phyloP scores from a whole-genome alignment of 2,888 invertebrate species.

The Ligdia adustata region DNA sequence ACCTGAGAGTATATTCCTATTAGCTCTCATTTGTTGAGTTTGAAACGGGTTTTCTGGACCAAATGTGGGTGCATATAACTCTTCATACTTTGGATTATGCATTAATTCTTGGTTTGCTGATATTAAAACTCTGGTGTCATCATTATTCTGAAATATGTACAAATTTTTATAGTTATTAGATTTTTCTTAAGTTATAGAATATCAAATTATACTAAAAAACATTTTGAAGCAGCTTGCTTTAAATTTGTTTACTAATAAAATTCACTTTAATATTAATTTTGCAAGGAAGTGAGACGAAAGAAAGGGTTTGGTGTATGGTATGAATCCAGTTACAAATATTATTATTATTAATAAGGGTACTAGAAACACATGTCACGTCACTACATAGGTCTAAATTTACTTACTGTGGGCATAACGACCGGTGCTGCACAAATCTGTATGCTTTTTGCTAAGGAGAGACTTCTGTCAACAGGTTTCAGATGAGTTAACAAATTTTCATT shows the following conservation, averaged over 20 bases:
- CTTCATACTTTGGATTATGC: conserved; percentile 97
- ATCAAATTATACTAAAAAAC: too few species aligned
- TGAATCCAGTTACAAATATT: too few species aligned
- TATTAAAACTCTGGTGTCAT: conserved; percentile 88
- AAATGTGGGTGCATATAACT: conserved; percentile 94
- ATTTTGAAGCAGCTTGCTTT: too few species aligned
- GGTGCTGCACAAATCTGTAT: conserved; percentile 93
- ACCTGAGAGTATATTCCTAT: conserved; percentile 96
- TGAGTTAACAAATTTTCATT: conserved; percentile 74
- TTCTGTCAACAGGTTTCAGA: conserved; percentile 82
- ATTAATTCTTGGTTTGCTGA: conserved; percentile 93
- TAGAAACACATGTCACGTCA: too few species aligned
- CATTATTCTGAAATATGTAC: conserved; percentile 83
- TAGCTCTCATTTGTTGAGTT: conserved; percentile 94
- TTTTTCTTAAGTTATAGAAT: too few species aligned
- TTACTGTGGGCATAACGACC: conserved; percentile 91
- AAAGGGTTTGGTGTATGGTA: too few species aligned
- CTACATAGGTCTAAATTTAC: too few species aligned
- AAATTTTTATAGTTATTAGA: too few species aligned
- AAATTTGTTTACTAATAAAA: too few species aligned
- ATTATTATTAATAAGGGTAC: too few species aligned
- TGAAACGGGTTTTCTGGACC: conserved; percentile 97
- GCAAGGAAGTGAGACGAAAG: too few species aligned
- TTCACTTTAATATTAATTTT: too few species aligned
- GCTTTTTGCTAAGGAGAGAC: conserved; percentile 85